phyloP scores from a whole-genome alignment of 2,797 vertebrate genomes.

The Crax fasciolata region DNA sequence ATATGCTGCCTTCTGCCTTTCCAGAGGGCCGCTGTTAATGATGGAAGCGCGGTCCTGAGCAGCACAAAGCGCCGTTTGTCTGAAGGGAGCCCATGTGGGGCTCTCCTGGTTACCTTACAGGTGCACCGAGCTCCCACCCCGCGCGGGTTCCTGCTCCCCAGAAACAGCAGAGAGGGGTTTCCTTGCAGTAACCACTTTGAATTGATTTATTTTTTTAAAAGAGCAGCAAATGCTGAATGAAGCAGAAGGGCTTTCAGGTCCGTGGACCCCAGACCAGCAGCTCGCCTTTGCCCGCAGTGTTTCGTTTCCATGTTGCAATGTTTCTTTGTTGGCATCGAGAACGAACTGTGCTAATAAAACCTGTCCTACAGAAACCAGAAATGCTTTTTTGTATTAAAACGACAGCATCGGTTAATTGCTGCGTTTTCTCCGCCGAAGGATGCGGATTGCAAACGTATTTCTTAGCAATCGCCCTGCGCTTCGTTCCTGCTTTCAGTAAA shows the following conservation, averaged over 20 bases:
- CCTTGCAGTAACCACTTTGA: constrained; percentile 29
- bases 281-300: neutral
- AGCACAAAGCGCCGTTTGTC: constrained; percentile 85
- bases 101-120: constrained; percentile 85
- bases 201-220: constrained; percentile 9
- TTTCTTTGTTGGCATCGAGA: neutral
- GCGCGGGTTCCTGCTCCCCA: neutral
- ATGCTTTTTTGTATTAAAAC: neutral
- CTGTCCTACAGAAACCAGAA: neutral
- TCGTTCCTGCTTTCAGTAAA: constrained; percentile 83
- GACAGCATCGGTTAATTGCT: neutral
- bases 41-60: constrained; percentile 76
- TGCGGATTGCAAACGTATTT: neutral
- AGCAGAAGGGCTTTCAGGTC: neutral
- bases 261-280: constrained; percentile 1
- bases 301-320: neutral
- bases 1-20: constrained; percentile 85
- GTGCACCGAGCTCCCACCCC: constrained; percentile 68
- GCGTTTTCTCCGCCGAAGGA: neutral
- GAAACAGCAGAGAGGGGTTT: constrained; percentile 33
- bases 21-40: constrained; percentile 81
- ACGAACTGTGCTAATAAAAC: neutral
- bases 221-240: constrained; percentile 34
- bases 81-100: constrained; percentile 74
- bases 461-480: constrained; percentile 41